A percentile compares a stretch with the other conserved stretches of the same genome.
Evolutionary conservation across 2,888 invertebrate species (phyloP).

Genomic region (Cephus rjabovi): DNA sequence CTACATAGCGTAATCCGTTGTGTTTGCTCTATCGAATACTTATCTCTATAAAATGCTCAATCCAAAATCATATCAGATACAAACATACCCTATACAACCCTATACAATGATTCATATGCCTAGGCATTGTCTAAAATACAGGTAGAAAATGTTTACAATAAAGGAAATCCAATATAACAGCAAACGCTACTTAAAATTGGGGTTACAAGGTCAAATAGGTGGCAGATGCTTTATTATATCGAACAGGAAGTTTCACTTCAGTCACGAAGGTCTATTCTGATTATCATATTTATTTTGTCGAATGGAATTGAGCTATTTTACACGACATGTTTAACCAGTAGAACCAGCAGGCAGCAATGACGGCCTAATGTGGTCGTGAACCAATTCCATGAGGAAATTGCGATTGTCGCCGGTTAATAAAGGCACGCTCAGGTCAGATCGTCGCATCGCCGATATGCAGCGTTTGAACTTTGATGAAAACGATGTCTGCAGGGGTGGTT

Average conservation of each 20-base stretch:
- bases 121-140: too few species aligned
- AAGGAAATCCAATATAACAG: too few species aligned
- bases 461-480: constrained; percentile 56
- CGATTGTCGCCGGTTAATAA: constrained; percentile 10
- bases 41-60: too few species aligned
- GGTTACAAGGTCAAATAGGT: neutral
- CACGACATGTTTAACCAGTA: neutral
- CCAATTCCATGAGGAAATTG: neutral
- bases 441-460: constrained; percentile 34
- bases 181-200: too few species aligned
- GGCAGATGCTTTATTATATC: neutral
- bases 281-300: neutral
- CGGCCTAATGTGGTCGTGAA: neutral
- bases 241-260: neutral
- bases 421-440: constrained; percentile 5
- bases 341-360: neutral
- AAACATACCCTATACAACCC: too few species aligned
- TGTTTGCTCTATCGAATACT: too few species aligned
- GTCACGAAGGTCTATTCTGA: neutral
- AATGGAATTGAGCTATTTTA: neutral
- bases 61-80: too few species aligned
- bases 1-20: too few species aligned
- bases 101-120: too few species aligned
- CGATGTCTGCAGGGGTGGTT: constrained; percentile 51
- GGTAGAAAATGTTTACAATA: too few species aligned